Conservation (phyloP, 2,888 invertebrate species). For the Ornithoptera priamus region DNA sequence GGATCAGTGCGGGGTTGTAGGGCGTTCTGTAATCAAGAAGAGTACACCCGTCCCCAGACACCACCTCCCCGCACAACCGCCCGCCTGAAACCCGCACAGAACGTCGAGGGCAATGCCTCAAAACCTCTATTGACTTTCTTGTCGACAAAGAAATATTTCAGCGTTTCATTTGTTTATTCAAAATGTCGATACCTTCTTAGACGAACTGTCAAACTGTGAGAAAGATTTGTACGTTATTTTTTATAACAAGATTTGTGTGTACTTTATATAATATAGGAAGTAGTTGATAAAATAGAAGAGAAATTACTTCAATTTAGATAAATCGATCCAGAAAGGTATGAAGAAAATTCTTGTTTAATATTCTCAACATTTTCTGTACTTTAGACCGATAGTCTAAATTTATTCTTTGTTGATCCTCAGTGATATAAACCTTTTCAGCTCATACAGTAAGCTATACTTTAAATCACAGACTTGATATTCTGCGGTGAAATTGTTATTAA, state of each 20-base stretch:
- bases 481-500: no score
- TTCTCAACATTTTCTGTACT: no score
- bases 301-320: no score
- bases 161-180: constrained; percentile 67
- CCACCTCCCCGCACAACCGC: constrained; percentile 41
- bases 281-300: background rate
- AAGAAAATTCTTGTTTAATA: no score
- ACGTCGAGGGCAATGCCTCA: constrained; percentile 75
- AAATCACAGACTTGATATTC: no score
- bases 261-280: background rate
- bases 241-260: constrained; percentile 2
- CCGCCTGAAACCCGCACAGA: constrained; percentile 48
- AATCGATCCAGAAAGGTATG: no score
- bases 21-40: constrained; percentile 79
- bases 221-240: constrained; percentile 31
- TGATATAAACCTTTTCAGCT: no score
- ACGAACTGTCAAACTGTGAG: constrained; percentile 33
- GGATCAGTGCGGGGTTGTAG: constrained; percentile 47
- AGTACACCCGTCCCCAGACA: constrained; percentile 77
- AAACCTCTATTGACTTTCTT: constrained; percentile 75
- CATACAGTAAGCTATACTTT: no score
- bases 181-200: constrained; percentile 55
- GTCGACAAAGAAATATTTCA: constrained; percentile 67
- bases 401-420: no score
- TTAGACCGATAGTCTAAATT: no score